Conservation (phyloP, 2,113 vertebrate species). For the Accipiter cooperii region DNA sequence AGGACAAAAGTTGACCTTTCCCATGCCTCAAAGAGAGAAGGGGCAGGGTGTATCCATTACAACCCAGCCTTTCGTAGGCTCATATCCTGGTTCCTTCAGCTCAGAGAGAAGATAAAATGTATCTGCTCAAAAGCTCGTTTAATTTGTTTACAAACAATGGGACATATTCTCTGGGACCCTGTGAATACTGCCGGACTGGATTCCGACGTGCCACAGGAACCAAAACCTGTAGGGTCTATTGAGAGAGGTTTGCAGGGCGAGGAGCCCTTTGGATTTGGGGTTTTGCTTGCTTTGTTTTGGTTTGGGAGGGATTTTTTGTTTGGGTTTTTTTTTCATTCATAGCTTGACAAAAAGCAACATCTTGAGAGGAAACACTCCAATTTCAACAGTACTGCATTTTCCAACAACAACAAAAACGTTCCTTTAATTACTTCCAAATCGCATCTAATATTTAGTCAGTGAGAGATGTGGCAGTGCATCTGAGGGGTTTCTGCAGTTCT, state of each 20-base stretch:
- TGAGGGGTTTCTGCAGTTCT: background rate
- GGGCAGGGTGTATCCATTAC: constrained; percentile 60
- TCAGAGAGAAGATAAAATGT: constrained; percentile 36
- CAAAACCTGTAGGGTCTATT: background rate
- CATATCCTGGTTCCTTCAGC: constrained; percentile 49
- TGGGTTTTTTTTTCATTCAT: background rate
- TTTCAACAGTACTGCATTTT: background rate
- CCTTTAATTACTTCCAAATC: constrained; percentile 42
- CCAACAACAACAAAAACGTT: constrained; percentile 23
- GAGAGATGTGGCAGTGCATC: background rate
- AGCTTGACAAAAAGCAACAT: constrained; percentile 40
- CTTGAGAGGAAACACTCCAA: constrained; percentile 41
- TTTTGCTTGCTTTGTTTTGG: background rate
- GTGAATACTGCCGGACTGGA: background rate
- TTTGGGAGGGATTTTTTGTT: background rate
- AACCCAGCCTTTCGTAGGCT: background rate
- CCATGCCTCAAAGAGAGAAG: constrained; percentile 70
- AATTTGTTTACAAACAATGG: constrained; percentile 48
- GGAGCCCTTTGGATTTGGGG: background rate
- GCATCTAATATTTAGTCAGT: background rate
- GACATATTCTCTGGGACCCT: background rate
- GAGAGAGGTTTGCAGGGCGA: background rate
- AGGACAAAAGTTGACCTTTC: constrained; percentile 73
- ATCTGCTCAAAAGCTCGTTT: background rate
- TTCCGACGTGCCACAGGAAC: background rate